Conservation (phyloP, 2,797 vertebrate genomes). For the Distichodus sexfasciatus region DNA sequence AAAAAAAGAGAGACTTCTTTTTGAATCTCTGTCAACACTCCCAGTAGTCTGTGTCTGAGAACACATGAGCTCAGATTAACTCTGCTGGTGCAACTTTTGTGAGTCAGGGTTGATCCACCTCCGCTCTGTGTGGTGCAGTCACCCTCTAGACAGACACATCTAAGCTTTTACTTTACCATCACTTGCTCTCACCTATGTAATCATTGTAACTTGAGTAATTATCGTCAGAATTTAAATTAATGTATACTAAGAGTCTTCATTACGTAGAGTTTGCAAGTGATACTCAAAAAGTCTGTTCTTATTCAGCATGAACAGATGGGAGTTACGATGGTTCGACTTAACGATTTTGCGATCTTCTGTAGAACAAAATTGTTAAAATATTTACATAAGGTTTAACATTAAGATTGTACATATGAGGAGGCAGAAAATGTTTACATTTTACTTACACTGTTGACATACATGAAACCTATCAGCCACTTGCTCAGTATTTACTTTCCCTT, state of each 20-base stretch:
- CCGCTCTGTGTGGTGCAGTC: background rate
- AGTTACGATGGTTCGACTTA: too few species aligned
- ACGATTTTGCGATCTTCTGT: too few species aligned
- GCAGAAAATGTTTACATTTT: too few species aligned
- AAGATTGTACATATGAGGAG: too few species aligned
- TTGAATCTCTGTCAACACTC: constrained; percentile 50
- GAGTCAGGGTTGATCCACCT: background rate
- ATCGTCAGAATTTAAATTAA: background rate
- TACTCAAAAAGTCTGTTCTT: background rate
- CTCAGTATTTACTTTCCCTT: too few species aligned
- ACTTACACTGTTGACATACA: too few species aligned
- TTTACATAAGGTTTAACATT: too few species aligned
- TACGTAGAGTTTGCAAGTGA: constrained; percentile 34
- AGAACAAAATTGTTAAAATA: too few species aligned
- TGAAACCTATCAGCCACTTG: too few species aligned
- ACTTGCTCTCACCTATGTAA: constrained; percentile 1
- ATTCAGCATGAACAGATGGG: too few species aligned
- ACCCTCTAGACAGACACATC: constrained; percentile 3
- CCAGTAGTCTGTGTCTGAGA: constrained; percentile 13
- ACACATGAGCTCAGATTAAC: constrained; percentile 6
- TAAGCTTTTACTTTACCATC: background rate
- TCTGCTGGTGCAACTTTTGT: background rate
- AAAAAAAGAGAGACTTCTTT: constrained; percentile 46
- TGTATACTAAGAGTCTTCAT: constrained; percentile 3
- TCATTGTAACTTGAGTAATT: constrained; percentile 23